Evolutionary conservation across 2,888 invertebrate genomes (phyloP), one percentile per base, ranked within the genome.

Genomic region (Aspidapion aeneum): DNA sequence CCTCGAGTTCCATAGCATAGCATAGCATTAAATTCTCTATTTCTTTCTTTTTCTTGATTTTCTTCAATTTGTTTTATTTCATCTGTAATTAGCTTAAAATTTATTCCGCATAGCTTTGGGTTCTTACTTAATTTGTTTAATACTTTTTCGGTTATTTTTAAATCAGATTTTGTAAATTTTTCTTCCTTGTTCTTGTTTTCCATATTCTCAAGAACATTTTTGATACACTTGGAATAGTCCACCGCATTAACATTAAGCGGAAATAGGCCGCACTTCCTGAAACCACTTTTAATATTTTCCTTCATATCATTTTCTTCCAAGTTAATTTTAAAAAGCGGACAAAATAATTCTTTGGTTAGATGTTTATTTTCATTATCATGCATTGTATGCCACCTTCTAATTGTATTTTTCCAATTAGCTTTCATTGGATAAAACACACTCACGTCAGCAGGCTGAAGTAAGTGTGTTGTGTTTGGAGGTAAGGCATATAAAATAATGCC

Each of bases 401-500:
- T 64, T n/a, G 68, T 65, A 21, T 66, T 66, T 68, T 71, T 69
- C 72, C 72, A 74, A 17, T 69, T 60, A 12, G 59, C 18, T 59
- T 73, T 72, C 18, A 72, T 54, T 12, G 71, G 70, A 5, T 61
- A 57, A 60, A 73, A 73, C 19, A 74, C 69, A 1, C 68, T 67
- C 7, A 72, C 71, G 63, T 71, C 70, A 16, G 68, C 67, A 1
- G 72, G 73, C 58, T 74, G 72, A 17, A 71, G 51, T 7, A 73
- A 69, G 48, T 64, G 63, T 1, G 63, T 64, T 65, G 70, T 55
- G 60, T 64, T 62, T 18, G 66, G 61, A 7, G 66, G 66, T 18
- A 66, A 52, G 16, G 61, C 59, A 52, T 64, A 66, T 5, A 64
- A 51, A 20, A 64, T 64, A 18, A 66, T 62, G 1, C 20, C 51